Evolutionary conservation across 2,797 vertebrate species (phyloP), one percentile per base, ranked within the genome.

Genomic region (Epinephelus awoara): DNA sequence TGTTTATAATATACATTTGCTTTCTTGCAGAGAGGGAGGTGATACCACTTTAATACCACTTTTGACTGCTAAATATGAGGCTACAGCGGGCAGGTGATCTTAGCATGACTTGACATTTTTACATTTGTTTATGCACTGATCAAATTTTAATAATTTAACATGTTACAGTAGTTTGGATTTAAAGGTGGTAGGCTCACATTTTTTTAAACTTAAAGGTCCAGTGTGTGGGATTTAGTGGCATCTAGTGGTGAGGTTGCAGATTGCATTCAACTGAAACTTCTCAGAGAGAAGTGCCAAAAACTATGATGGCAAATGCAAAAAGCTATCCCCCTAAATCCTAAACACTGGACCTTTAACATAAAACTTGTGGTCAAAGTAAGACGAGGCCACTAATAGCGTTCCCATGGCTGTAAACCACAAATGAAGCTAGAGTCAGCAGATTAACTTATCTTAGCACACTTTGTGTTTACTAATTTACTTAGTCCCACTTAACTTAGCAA

Each of bases 81-180:
- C 5, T 17, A 56, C 40, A 47, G 40, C 18, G 23, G 17, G 27
- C 19, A 65, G 46, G 25, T 63, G 42, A 46, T 46, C 42, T 64
- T 29, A 49, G 6, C 59, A 29, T 49, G 25, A 27, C 44, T 18
- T 27, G 34, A 34, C 34, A 46, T 47, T 27, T 62, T 18, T 25
- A 27, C 40, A 18, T 46, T 62, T 61, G n/a, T 46, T 44, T 17
- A 25, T 25, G 42, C 40, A 65, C 18, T n/a, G 23, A 19, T 47
- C 29, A 2, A 65, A 67, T n/a, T n/a, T n/a, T n/a, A 18, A 9
- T 18, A 6, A 46, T 62, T 8, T 15, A 34, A 50, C 9, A 47
- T 63, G 15, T 63, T 46, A 65, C 27, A 65, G 63, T 65, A 38
- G 38, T 51, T 65, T 51, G 6, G 38, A 65, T 38, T 34, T 15